A percentile compares a stretch with the other conserved stretches of the same genome.
Evolutionary conservation across 2,888 invertebrate genomes (phyloP).

Genomic region (Fissipunctia ypsillon): DNA sequence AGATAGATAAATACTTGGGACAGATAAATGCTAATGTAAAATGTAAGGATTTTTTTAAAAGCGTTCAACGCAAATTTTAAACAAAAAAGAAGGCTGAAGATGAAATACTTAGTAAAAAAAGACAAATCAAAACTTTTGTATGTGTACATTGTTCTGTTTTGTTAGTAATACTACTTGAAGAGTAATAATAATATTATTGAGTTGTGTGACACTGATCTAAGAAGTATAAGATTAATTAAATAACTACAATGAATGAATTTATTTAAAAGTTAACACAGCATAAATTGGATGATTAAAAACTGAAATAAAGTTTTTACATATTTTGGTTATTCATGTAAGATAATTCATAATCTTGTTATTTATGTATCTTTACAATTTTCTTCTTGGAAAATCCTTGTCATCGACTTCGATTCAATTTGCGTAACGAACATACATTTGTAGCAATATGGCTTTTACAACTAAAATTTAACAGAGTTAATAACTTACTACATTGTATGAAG

Average conservation of each 20-base stretch:
- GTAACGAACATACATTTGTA: constrained; percentile 20
- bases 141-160: neutral
- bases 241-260: neutral
- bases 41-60: neutral
- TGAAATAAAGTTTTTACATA: constrained; percentile 9
- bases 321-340: constrained; percentile 5
- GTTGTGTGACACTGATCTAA: neutral
- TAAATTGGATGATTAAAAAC: neutral
- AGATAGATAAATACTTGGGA: neutral
- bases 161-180: neutral
- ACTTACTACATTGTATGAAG: constrained; percentile 48
- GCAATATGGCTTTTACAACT: constrained; percentile 59
- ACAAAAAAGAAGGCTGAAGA: constrained; percentile 32
- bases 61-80: constrained; percentile 5
- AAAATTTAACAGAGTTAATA: constrained; percentile 55
- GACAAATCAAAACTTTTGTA: neutral
- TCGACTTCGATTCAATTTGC: neutral
- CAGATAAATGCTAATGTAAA: neutral
- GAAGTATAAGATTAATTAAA: neutral
- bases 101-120: neutral
- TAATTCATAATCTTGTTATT: neutral
- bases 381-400: neutral
- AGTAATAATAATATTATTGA: neutral
- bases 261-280: constrained; percentile 8
- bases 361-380: neutral